Evolutionary conservation across 2,797 vertebrate species (phyloP).

Genomic region (Merluccius polli): DNA sequence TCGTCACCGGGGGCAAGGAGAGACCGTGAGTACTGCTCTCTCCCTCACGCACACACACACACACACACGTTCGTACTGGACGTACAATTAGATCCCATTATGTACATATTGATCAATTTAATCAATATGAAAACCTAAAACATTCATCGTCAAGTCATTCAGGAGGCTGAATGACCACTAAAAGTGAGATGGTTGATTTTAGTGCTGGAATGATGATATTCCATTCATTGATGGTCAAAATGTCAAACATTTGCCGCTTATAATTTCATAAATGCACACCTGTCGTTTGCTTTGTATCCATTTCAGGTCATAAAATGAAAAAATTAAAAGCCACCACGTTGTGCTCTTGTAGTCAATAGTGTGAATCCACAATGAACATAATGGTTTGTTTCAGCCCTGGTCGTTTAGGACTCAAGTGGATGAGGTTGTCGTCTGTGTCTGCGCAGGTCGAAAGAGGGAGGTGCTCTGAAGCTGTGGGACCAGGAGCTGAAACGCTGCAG

Average conservation of each 20-base stretch:
- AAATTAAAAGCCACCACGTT: background rate
- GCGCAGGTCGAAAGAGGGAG: conserved; percentile 90
- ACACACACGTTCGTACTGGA: background rate
- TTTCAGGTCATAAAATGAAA: background rate
- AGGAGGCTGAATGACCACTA: no score
- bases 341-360: background rate
- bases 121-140: no score
- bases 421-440: conserved; percentile 28
- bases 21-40: conserved; percentile 83
- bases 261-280: no score
- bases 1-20: conserved; percentile 98
- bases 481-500: conserved; percentile 95
- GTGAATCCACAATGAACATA: background rate
- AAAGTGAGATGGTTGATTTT: no score
- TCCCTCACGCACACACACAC: background rate
- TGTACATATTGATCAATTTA: no score
- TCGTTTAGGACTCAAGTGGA: background rate
- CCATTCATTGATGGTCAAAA: background rate
- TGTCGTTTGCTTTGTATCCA: background rate
- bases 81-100: no score
- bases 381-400: background rate
- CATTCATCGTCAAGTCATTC: no score
- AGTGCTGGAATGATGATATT: background rate
- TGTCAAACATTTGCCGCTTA: background rate
- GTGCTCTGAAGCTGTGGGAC: conserved; percentile 95